Evolutionary conservation across 2,113 vertebrate species (phyloP).

Genomic region (Cyprinodon tularosa): DNA sequence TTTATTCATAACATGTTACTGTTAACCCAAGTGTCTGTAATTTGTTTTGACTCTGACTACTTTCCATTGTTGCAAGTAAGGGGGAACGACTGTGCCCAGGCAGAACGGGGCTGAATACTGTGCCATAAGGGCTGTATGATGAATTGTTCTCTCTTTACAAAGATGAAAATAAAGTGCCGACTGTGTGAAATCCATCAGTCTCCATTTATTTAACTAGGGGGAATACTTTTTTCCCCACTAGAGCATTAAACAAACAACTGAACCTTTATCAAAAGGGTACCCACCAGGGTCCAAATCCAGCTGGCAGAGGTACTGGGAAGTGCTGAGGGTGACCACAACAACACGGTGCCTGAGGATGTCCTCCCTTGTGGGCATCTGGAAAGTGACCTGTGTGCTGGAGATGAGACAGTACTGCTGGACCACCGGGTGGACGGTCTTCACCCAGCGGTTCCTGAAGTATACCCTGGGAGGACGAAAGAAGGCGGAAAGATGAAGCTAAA

Average conservation of each 20-base stretch:
- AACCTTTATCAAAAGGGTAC: constrained; percentile 16
- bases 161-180: too few relatives aligned
- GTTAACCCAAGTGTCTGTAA: too few relatives aligned
- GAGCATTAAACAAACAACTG: not conserved
- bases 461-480: constrained; percentile 81
- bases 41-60: too few relatives aligned
- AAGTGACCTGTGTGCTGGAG: constrained; percentile 93
- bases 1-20: too few relatives aligned
- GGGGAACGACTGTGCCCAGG: too few relatives aligned
- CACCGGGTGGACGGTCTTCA: constrained; percentile 97
- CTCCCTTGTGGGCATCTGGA: constrained; percentile 98
- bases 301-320: constrained; percentile 98
- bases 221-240: too few relatives aligned
- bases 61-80: too few relatives aligned
- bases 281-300: constrained; percentile 96
- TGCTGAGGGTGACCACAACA: constrained; percentile 96
- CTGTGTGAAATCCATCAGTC: too few relatives aligned
- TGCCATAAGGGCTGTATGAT: too few relatives aligned
- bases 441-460: constrained; percentile 99
- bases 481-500: constrained; percentile 7
- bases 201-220: too few relatives aligned
- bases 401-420: constrained; percentile 99
- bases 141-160: too few relatives aligned
- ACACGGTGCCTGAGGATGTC: constrained; percentile 95
- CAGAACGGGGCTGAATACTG: too few relatives aligned